These are phyloP conservation scores for Halcyon smyrnensis DNA, from an alignment of 2,797 vertebrate genomes.

Conservation along the genomic window DNA sequence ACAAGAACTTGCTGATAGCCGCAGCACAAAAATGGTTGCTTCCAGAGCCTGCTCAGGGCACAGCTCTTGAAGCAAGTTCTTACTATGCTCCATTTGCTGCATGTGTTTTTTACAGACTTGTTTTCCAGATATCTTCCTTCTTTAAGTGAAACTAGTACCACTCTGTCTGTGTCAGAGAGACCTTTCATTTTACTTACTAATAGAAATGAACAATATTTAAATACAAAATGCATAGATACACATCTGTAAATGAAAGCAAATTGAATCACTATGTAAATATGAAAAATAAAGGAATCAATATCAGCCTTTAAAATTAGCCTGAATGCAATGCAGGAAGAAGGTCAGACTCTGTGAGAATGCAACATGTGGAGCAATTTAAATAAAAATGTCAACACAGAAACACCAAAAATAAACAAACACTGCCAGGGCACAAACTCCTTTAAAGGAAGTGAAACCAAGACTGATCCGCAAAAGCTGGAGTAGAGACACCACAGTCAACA, in stretches of 20 bases:
- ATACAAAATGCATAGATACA: not conserved
- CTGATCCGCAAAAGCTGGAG: not conserved
- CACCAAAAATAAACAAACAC: not conserved
- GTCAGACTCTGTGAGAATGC: not conserved
- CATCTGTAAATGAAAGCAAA: not conserved
- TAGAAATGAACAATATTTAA: not conserved
- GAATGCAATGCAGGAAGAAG: not conserved
- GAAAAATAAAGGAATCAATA: not conserved
- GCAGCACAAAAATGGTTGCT: not conserved
- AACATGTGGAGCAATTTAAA: not conserved
- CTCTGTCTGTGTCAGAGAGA: not conserved
- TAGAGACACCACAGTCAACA: not conserved
- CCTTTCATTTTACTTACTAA: not conserved
- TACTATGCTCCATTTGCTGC: not conserved
- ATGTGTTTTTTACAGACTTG: not conserved
- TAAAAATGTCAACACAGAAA: not conserved
- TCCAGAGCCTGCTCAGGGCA: not conserved
- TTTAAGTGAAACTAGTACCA: not conserved
- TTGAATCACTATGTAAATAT: not conserved
- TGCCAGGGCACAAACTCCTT: not conserved
- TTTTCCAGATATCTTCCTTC: not conserved
- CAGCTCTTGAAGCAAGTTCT: not conserved
- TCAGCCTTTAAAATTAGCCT: not conserved
- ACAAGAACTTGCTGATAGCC: not conserved
- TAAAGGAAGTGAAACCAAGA: not conserved